phyloP scores from a whole-genome alignment of 2,797 vertebrate genomes.

The Pampus argenteus region DNA sequence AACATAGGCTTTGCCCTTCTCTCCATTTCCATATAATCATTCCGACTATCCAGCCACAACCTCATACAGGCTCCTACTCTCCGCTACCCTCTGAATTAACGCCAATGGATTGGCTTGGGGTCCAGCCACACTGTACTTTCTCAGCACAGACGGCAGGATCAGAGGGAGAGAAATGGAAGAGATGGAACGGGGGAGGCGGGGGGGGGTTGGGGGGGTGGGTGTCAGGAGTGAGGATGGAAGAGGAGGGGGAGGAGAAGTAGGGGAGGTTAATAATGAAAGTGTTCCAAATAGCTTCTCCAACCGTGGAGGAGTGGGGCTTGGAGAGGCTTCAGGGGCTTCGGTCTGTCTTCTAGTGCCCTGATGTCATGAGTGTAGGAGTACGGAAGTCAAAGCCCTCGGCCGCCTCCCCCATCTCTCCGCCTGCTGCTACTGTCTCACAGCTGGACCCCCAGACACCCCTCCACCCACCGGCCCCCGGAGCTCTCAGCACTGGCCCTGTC shows the following conservation, averaged over 20 bases:
- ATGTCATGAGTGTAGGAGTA: conserved; percentile 57
- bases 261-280: conserved; percentile 74
- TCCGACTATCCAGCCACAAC: conserved; percentile 17
- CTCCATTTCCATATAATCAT: conserved; percentile 14
- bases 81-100: conserved; percentile 43
- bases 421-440: conserved; percentile 49
- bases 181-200: conserved; percentile 26
- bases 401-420: conserved; percentile 18
- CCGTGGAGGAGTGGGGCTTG: conserved; percentile 57
- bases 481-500: conserved; percentile 44
- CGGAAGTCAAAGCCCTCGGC: conserved; percentile 70
- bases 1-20: background rate
- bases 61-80: conserved; percentile 27
- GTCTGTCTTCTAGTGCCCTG: conserved; percentile 54
- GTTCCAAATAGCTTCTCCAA: conserved; percentile 70
- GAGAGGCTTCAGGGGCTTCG: conserved; percentile 65
- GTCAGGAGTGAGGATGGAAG: conserved; percentile 27
- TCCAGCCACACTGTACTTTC: conserved; percentile 43
- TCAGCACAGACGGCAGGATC: conserved; percentile 58
- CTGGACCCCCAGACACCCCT: conserved; percentile 37
- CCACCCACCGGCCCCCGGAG: conserved; percentile 17
- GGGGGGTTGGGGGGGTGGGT: conserved; percentile 24
- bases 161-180: conserved; percentile 46
- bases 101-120: conserved; percentile 47
- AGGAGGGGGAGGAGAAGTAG: conserved; percentile 28